Conservation (phyloP, 2,113 vertebrate species). For the Phylloscopus whistleri region DNA sequence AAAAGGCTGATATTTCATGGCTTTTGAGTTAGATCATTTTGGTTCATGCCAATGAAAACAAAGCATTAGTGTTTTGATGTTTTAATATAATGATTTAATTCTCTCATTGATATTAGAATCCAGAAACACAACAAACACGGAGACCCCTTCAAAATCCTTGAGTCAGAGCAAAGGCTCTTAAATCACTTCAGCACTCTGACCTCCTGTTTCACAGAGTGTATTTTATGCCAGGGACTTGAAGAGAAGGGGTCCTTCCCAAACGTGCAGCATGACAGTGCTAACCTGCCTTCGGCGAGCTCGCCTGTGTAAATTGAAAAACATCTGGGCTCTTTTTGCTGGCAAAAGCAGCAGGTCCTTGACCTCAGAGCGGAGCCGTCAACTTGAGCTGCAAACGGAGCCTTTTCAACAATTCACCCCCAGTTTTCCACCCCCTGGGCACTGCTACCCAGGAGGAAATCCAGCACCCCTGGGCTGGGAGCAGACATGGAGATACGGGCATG, state of each 20-base stretch:
- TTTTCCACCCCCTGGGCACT: slow-evolving; percentile 39
- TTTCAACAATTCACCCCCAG: background rate
- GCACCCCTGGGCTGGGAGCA: background rate
- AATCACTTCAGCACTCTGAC: slow-evolving; percentile 64
- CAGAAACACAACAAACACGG: slow-evolving; percentile 72
- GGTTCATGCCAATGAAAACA: slow-evolving; percentile 77
- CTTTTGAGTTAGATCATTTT: slow-evolving; percentile 81
- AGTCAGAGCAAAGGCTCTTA: slow-evolving; percentile 48
- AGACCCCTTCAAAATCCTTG: slow-evolving; percentile 72
- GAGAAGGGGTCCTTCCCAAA: slow-evolving; percentile 44
- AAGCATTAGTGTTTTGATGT: slow-evolving; percentile 79
- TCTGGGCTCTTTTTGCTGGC: slow-evolving; percentile 73
- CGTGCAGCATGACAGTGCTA: slow-evolving; percentile 36
- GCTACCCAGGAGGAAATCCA: background rate
- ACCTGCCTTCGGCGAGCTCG: slow-evolving; percentile 58
- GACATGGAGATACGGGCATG: rapidly evolving
- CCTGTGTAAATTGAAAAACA: slow-evolving; percentile 72
- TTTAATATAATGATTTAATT: slow-evolving; percentile 83
- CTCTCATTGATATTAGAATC: slow-evolving; percentile 76
- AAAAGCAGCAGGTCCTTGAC: slow-evolving; percentile 61
- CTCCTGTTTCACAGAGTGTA: slow-evolving; percentile 39
- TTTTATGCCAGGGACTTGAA: slow-evolving; percentile 49
- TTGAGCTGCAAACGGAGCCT: slow-evolving; percentile 26
- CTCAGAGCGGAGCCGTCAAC: slow-evolving; percentile 51
- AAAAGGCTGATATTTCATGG: slow-evolving; percentile 74